These are phyloP conservation scores for Salpingus planirostris DNA, from an alignment of 2,888 invertebrate species.

Conservation along the genomic window DNA sequence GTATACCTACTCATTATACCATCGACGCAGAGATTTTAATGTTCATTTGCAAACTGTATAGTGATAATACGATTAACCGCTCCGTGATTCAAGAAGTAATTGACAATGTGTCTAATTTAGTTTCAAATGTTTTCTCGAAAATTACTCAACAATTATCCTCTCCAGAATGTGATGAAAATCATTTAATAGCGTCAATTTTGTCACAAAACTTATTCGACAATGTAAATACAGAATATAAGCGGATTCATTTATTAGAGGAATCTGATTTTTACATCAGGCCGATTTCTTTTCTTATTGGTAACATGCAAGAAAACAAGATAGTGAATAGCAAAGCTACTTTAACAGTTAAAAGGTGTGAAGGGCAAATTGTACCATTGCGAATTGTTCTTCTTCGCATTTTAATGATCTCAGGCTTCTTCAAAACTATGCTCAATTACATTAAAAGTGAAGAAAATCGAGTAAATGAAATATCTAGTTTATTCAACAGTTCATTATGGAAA, in stretches of 20 bases:
- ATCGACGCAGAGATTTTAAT: too few relatives aligned
- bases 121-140: neutral
- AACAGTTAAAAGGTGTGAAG: neutral
- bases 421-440: neutral
- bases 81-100: neutral
- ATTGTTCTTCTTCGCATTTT: neutral
- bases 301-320: neutral
- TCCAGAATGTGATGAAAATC: neutral
- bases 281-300: neutral
- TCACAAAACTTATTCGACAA: neutral
- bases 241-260: neutral
- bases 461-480: neutral
- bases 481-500: neutral
- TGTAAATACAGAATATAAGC: neutral
- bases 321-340: neutral
- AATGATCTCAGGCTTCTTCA: neutral
- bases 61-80: neutral
- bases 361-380: neutral
- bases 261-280: neutral
- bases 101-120: neutral
- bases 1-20: too few relatives aligned
- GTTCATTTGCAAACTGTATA: conserved; percentile 1
- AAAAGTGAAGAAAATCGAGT: neutral
- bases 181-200: neutral
- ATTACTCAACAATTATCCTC: neutral